Evolutionary conservation across 2,888 invertebrate genomes (phyloP).

Genomic region (Scrobipalpa costella): DNA sequence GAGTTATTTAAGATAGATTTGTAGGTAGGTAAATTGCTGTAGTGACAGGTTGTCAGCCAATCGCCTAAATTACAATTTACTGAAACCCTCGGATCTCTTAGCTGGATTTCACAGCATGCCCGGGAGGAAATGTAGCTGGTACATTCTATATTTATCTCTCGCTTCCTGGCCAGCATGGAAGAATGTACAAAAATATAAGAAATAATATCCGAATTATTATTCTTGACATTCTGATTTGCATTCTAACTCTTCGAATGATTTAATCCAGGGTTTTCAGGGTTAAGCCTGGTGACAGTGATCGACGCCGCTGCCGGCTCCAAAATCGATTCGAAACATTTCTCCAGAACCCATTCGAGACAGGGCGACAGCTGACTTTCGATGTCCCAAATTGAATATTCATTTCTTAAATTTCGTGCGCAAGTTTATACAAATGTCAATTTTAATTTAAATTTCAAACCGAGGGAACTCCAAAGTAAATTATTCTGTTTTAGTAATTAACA

Average conservation of each 20-base stretch:
- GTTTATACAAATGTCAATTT: constrained; percentile 20
- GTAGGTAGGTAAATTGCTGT: too few relatives aligned
- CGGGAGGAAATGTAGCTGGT: too few relatives aligned
- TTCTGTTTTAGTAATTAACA: not conserved
- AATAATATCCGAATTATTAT: too few relatives aligned
- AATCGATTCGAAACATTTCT: not conserved
- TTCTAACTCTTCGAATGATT: not conserved
- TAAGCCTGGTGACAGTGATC: not conserved
- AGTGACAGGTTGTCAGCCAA: too few relatives aligned
- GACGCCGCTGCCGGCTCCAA: not conserved
- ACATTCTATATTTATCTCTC: too few relatives aligned
- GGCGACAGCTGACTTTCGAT: not conserved
- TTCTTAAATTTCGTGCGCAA: constrained; percentile 12
- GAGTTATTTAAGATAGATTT: too few relatives aligned
- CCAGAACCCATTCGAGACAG: not conserved
- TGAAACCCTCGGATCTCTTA: too few relatives aligned
- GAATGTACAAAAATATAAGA: too few relatives aligned
- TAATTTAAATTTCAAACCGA: constrained; percentile 4
- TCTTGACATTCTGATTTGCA: too few relatives aligned
- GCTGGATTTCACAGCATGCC: too few relatives aligned
- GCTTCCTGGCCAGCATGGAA: too few relatives aligned
- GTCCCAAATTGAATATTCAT: constrained; percentile 1
- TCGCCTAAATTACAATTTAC: too few relatives aligned
- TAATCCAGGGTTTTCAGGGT: not conserved
- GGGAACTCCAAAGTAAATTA: not conserved